These are phyloP conservation scores for Phymanthus crucifer DNA, from an alignment of 92 coral and sea anemone species.

Conservation along the genomic window DNA sequence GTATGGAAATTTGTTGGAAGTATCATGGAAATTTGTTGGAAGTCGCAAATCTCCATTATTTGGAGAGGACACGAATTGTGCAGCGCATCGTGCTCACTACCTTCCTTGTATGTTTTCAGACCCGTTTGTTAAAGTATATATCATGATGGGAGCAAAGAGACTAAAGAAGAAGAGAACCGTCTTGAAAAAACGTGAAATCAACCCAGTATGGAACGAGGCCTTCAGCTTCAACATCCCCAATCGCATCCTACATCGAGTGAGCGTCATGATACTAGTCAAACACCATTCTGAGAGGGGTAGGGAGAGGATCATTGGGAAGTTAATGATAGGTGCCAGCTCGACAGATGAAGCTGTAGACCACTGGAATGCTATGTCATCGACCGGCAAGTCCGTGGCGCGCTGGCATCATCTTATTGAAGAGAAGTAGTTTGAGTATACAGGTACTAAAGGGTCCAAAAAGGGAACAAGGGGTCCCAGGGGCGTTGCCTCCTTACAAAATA, in stretches of 20 bases:
- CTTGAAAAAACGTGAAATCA: conserved; percentile 76
- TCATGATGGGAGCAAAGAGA: conserved; percentile 89
- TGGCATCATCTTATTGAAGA: conserved; percentile 82
- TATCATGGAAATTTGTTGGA: no score
- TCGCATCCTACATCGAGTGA: conserved; percentile 80
- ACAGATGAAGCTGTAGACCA: conserved; percentile 92
- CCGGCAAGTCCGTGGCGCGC: conserved; percentile 79
- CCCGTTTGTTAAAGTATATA: conserved; percentile 86
- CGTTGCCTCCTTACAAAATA: no score
- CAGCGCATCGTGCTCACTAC: neutral
- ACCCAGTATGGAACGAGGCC: conserved; percentile 97
- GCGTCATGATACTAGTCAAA: conserved; percentile 72
- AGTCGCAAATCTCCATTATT: no score
- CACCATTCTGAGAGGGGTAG: conserved; percentile 90
- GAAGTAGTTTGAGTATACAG: neutral
- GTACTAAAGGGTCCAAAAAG: no score
- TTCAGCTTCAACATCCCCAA: conserved; percentile 81
- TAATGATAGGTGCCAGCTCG: conserved; percentile 77
- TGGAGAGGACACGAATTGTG: no score
- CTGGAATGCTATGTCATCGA: conserved; percentile 90
- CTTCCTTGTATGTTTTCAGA: conserved; percentile 36
- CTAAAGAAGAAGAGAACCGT: conserved; percentile 85
- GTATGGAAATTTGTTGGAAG: no score
- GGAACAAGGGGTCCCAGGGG: no score
- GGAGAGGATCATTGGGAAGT: conserved; percentile 73